Evolutionary conservation across 2,888 invertebrate species (phyloP).

Genomic region (Aradus depressus): DNA sequence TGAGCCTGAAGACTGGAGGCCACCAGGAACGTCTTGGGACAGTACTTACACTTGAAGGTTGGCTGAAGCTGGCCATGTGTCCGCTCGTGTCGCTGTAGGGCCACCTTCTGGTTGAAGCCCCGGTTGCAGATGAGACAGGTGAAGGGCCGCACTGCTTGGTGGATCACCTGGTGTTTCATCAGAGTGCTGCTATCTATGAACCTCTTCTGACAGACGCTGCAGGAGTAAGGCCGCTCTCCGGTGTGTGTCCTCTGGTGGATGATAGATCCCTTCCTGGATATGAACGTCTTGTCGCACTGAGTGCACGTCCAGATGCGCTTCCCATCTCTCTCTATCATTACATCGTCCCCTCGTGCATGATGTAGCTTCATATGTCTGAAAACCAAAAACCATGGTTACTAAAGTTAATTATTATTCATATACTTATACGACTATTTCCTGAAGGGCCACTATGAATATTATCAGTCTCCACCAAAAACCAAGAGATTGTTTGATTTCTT

Average conservation of each 20-base stretch:
- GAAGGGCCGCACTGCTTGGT: slow-evolving; percentile 28
- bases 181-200: slow-evolving; percentile 29
- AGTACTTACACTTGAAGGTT: slow-evolving; percentile 27
- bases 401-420: no score
- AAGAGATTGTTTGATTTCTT: no score
- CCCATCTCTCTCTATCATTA: slow-evolving; percentile 25
- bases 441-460: no score
- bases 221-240: slow-evolving; percentile 28
- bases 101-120: slow-evolving; percentile 29
- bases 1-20: slow-evolving; percentile 27
- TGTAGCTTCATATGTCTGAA: slow-evolving; percentile 27
- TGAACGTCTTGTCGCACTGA: slow-evolving; percentile 28
- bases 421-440: no score
- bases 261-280: slow-evolving; percentile 35
- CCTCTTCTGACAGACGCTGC: slow-evolving; percentile 26
- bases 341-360: slow-evolving; percentile 26
- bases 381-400: slow-evolving; percentile 6
- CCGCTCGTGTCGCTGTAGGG: slow-evolving; percentile 27
- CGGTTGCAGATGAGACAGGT: slow-evolving; percentile 26
- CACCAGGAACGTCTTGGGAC: slow-evolving; percentile 29
- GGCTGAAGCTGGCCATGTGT: slow-evolving; percentile 27
- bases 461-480: no score
- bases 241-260: slow-evolving; percentile 28
- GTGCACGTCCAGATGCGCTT: slow-evolving; percentile 28
- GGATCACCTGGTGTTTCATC: slow-evolving; percentile 29